Conservation (phyloP, 2,888 invertebrate genomes). For the Villa cingulata region DNA sequence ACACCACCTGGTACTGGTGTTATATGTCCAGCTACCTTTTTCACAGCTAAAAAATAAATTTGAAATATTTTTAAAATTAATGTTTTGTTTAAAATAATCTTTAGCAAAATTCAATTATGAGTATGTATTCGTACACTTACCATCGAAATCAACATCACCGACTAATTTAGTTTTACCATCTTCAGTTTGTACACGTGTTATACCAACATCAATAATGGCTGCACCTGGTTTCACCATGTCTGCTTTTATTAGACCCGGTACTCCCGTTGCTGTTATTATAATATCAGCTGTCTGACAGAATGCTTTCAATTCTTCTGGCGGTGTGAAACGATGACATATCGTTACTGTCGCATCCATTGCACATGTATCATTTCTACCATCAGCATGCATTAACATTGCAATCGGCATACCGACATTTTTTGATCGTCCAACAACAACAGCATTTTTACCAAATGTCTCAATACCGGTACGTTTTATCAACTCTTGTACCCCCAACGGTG, state of each 20-base stretch:
- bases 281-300: slow-evolving; percentile 43
- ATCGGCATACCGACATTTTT: slow-evolving; percentile 88
- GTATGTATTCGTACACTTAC: slow-evolving; percentile 30
- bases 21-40: slow-evolving; percentile 63
- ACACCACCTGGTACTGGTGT: slow-evolving; percentile 96
- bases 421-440: slow-evolving; percentile 78
- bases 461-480: slow-evolving; percentile 43
- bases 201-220: slow-evolving; percentile 79
- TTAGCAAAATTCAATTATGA: too few relatives aligned
- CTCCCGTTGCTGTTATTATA: slow-evolving; percentile 41
- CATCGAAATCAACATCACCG: slow-evolving; percentile 81
- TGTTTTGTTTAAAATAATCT: too few relatives aligned
- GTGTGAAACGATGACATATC: slow-evolving; percentile 79
- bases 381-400: slow-evolving; percentile 69
- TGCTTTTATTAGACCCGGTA: slow-evolving; percentile 59
- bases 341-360: slow-evolving; percentile 81
- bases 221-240: slow-evolving; percentile 84
- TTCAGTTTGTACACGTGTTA: slow-evolving; percentile 53
- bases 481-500: slow-evolving; percentile 50
- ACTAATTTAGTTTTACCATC: slow-evolving; percentile 59
- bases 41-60: slow-evolving; percentile 1
- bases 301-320: slow-evolving; percentile 54
- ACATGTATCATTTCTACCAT: slow-evolving; percentile 51
- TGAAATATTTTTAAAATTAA: too few relatives aligned
- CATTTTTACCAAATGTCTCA: slow-evolving; percentile 72